Evolutionary conservation across 2,888 invertebrate genomes (phyloP).

Genomic region (Tolmerus cingulatus): DNA sequence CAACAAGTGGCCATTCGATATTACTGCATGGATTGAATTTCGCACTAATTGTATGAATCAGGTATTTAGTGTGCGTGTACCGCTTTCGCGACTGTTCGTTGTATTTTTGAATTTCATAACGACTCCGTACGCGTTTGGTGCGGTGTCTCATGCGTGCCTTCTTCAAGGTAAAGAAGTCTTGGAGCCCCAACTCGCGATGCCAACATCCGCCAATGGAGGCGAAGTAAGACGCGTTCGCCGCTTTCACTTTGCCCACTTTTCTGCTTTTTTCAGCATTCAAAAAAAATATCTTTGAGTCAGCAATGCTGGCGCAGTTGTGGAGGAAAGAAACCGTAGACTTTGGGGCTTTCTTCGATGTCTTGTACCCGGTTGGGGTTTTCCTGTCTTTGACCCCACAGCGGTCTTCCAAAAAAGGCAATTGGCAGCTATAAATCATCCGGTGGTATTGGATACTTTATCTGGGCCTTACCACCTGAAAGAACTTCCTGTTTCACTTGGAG

Average conservation of each 20-base stretch:
- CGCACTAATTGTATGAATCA: not conserved
- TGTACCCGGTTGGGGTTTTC: not conserved
- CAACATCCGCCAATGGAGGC: not conserved
- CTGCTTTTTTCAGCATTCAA: not conserved
- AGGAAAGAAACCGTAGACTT: not conserved
- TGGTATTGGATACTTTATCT: not conserved
- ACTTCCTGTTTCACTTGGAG: not conserved
- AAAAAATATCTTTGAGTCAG: not conserved
- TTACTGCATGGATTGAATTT: not conserved
- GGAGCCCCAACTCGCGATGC: not conserved
- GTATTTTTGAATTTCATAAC: not conserved
- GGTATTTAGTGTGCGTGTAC: not conserved
- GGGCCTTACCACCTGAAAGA: not conserved
- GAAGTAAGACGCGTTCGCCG: conserved; percentile 8
- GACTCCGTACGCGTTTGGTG: not conserved
- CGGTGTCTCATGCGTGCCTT: not conserved
- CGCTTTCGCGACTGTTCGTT: not conserved
- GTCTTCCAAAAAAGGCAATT: not conserved
- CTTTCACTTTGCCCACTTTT: conserved; percentile 47
- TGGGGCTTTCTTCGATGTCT: not conserved
- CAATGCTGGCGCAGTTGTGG: not conserved
- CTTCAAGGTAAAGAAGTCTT: not conserved
- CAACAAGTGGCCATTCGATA: not conserved
- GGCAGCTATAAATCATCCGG: not conserved
- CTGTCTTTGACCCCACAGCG: not conserved